A percentile compares a stretch with the other conserved stretches of the same genome.
phyloP scores from a whole-genome alignment of 2,888 invertebrate genomes.

The Resseliella maxima region DNA sequence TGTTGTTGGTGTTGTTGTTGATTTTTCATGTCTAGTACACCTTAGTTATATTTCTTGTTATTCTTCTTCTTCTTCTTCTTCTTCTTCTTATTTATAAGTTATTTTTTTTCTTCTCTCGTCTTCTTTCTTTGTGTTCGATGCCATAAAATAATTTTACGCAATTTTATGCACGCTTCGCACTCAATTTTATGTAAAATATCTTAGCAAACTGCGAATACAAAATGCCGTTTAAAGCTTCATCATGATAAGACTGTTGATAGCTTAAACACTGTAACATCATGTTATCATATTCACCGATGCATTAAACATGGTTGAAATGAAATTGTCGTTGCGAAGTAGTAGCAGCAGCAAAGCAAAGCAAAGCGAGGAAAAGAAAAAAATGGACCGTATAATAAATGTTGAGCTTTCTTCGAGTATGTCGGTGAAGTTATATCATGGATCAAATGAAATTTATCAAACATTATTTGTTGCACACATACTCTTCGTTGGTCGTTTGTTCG shows the following conservation, averaged over 20 bases:
- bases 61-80: not conserved
- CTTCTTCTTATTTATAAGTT: not conserved
- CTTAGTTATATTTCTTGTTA: not conserved
- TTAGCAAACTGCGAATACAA: not conserved
- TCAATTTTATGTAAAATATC: not conserved
- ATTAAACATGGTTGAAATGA: constrained; percentile 1
- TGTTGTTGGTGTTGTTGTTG: not conserved
- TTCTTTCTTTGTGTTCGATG: not conserved
- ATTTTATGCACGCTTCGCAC: constrained; percentile 14
- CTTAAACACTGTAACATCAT: constrained; percentile 36
- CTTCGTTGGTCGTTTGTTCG: not conserved
- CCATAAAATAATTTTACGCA: constrained; percentile 31
- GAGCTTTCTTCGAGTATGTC: not conserved
- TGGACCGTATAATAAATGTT: not conserved
- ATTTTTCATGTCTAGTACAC: no score
- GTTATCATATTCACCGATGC: constrained; percentile 46
- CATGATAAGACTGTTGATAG: constrained; percentile 47
- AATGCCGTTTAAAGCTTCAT: constrained; percentile 27
- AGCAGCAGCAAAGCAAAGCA: not conserved
- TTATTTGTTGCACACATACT: constrained; percentile 14
- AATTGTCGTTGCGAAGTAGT: not conserved
- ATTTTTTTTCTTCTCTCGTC: not conserved
- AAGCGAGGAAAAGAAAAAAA: not conserved
- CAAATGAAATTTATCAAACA: constrained; percentile 31
- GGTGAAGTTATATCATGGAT: constrained; percentile 12